A percentile compares a stretch with the other conserved stretches of the same genome.
Evolutionary conservation across 2,797 vertebrate genomes (phyloP).

Genomic region (Sebastes iracundus): DNA sequence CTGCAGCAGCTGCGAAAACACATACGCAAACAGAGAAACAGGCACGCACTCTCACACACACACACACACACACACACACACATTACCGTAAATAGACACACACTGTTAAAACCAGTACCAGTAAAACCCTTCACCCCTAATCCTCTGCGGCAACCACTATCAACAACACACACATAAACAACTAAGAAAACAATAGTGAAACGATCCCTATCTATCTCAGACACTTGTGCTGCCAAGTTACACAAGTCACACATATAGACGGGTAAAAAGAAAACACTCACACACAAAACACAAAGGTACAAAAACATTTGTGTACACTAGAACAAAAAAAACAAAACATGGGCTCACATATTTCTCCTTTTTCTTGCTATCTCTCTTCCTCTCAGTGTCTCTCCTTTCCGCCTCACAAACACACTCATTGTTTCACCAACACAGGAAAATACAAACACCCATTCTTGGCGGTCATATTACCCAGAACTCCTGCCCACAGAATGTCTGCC

Average conservation of each 20-base stretch:
- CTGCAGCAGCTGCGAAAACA: constrained; percentile 74
- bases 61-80: background rate
- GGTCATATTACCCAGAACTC: background rate
- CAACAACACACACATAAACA: constrained; percentile 6
- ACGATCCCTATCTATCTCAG: constrained; percentile 23
- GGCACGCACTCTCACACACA: background rate
- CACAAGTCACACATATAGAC: constrained; percentile 5
- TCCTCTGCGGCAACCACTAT: background rate
- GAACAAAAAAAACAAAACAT: background rate
- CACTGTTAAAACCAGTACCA: background rate
- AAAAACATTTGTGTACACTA: background rate
- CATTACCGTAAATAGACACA: constrained; percentile 14
- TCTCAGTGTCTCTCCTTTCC: background rate
- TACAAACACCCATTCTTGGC: constrained; percentile 27
- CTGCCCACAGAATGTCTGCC: background rate
- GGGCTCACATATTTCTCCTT: background rate
- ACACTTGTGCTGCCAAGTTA: constrained; percentile 36
- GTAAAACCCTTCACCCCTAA: background rate
- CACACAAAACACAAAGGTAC: constrained; percentile 2
- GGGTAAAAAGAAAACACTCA: constrained; percentile 3
- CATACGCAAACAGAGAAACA: constrained; percentile 9
- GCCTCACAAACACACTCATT: constrained; percentile 1
- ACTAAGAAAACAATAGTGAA: constrained; percentile 30
- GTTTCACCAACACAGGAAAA: constrained; percentile 27
- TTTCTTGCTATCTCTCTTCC: background rate